Evolutionary conservation across 2,113 vertebrate genomes (phyloP).

Genomic region (Colinus virginianus): DNA sequence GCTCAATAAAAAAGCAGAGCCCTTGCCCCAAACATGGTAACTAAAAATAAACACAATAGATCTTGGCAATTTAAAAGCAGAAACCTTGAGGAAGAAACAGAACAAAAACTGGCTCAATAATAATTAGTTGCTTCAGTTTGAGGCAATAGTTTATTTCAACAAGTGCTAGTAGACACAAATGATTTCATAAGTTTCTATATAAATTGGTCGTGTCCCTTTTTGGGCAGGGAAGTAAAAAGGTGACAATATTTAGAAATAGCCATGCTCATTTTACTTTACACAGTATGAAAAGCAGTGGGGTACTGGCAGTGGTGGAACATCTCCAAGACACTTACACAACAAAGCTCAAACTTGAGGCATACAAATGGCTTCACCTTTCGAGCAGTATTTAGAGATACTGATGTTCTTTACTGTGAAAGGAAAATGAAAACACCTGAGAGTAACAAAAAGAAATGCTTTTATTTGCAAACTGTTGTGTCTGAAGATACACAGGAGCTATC

Average conservation of each 20-base stretch:
- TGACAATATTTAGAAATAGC: background rate
- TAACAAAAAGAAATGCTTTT: background rate
- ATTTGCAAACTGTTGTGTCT: background rate
- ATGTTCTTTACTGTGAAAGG: background rate
- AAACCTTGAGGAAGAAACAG: background rate
- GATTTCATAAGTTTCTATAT: background rate
- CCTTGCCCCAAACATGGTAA: background rate
- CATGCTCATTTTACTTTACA: background rate
- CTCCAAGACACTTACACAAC: background rate
- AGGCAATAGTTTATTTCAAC: conserved; percentile 35
- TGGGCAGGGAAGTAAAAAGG: background rate
- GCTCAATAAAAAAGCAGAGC: conserved; percentile 19
- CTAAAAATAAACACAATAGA: conserved; percentile 6
- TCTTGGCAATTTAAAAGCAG: background rate
- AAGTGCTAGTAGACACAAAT: background rate
- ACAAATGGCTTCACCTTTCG: background rate
- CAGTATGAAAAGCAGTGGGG: background rate
- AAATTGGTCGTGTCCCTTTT: background rate
- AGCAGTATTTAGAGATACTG: background rate
- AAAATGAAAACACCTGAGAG: background rate
- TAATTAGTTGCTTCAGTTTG: background rate
- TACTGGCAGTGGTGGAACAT: background rate
- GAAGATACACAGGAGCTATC: background rate
- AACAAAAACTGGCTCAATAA: background rate
- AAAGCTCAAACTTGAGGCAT: background rate